Conservation (phyloP, 2,888 invertebrate species). For the Troilus luridus region DNA sequence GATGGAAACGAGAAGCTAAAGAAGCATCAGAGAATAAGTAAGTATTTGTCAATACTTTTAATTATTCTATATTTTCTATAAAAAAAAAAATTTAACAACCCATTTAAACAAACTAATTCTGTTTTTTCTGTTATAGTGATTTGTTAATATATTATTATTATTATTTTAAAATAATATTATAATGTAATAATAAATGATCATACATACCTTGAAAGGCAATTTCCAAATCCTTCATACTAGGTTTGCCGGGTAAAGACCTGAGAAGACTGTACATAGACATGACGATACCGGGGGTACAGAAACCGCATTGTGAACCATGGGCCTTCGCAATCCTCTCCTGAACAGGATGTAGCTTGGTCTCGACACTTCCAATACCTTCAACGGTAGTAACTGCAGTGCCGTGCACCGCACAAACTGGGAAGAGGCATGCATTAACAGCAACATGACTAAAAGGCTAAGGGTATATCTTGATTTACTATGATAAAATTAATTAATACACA, state of each 20-base stretch:
- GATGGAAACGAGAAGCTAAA: too few relatives aligned
- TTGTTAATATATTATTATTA: too few relatives aligned
- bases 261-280: constrained; percentile 97
- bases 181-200: background rate
- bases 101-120: too few relatives aligned
- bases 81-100: too few relatives aligned
- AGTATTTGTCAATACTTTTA: too few relatives aligned
- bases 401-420: constrained; percentile 88
- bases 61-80: too few relatives aligned
- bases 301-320: constrained; percentile 96
- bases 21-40: too few relatives aligned
- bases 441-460: constrained; percentile 74
- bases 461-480: background rate
- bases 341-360: constrained; percentile 84
- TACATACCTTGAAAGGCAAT: constrained; percentile 83
- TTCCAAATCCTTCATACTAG: constrained; percentile 83
- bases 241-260: constrained; percentile 78
- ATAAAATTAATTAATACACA: background rate
- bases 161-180: too few relatives aligned
- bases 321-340: constrained; percentile 90
- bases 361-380: constrained; percentile 91
- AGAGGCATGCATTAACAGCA: constrained; percentile 91
- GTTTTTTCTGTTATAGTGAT: too few relatives aligned
- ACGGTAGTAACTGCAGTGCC: constrained; percentile 92
- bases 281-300: constrained; percentile 95